Evolutionary conservation across 2,113 vertebrate species (phyloP).

Genomic region (Chaenogobius annularis): DNA sequence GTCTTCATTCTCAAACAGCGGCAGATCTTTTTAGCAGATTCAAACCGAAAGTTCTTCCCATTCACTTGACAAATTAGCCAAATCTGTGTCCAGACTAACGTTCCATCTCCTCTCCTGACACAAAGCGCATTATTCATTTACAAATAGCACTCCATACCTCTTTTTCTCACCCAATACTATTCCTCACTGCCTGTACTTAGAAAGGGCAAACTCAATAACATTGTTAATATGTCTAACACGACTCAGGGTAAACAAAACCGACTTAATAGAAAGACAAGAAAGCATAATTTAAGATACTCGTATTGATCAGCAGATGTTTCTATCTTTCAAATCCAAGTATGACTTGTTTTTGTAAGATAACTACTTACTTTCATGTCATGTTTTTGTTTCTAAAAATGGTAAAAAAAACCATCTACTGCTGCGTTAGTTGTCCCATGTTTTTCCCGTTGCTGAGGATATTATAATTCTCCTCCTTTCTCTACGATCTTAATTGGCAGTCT

Average conservation of each 20-base stretch:
- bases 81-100: background rate
- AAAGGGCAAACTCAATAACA: constrained; percentile 9
- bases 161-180: background rate
- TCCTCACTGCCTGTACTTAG: background rate
- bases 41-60: constrained; percentile 11
- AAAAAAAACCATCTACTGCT: background rate
- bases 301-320: background rate
- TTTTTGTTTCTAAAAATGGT: too few species aligned
- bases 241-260: background rate
- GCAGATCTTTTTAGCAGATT: constrained; percentile 44
- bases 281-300: background rate
- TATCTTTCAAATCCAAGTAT: background rate
- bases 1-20: constrained; percentile 43
- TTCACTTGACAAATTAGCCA: background rate
- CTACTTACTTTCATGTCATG: background rate
- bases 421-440: background rate
- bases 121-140: constrained; percentile 6
- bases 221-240: background rate
- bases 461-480: background rate
- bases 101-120: background rate
- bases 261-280: background rate
- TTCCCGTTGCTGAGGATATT: background rate
- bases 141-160: background rate
- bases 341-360: background rate
- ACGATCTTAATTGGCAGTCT: background rate